Evolutionary conservation across 2,888 invertebrate species (phyloP).

Genomic region (Zootermopsis nevadensis): DNA sequence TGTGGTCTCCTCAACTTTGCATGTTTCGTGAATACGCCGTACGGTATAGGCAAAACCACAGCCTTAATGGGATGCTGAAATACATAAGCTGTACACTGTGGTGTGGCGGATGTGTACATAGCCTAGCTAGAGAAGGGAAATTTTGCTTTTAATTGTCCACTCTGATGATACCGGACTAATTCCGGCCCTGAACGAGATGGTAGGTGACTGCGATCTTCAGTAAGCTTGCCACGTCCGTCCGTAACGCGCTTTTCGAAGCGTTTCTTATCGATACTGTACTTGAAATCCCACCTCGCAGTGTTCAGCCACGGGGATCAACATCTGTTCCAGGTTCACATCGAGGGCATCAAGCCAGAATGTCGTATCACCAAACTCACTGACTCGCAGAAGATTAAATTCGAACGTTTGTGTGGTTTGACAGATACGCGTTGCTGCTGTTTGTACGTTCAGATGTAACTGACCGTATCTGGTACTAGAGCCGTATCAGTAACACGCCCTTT

Average conservation of each 20-base stretch:
- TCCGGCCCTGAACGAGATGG: background rate
- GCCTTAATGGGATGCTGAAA: background rate
- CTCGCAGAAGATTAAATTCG: too few species aligned
- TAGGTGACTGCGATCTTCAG: background rate
- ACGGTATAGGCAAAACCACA: background rate
- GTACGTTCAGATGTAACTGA: too few species aligned
- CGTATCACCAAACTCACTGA: too few species aligned
- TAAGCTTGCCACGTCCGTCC: background rate
- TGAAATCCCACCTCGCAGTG: background rate
- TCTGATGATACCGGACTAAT: conserved; percentile 3
- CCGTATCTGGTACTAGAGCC: too few species aligned
- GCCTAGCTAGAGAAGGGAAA: background rate
- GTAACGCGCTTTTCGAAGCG: background rate
- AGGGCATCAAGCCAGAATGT: too few species aligned
- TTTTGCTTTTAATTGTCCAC: background rate
- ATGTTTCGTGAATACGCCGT: too few species aligned
- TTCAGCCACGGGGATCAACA: too few species aligned
- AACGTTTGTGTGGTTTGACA: too few species aligned
- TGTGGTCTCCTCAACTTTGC: too few species aligned
- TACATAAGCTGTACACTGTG: background rate
- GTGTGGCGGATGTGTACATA: background rate
- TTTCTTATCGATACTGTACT: background rate
- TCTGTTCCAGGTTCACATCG: too few species aligned
- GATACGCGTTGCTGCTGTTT: too few species aligned
- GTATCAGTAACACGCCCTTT: too few species aligned